Evolutionary conservation across 2,113 vertebrate genomes (phyloP).

Genomic region (Scophthalmus maximus): DNA sequence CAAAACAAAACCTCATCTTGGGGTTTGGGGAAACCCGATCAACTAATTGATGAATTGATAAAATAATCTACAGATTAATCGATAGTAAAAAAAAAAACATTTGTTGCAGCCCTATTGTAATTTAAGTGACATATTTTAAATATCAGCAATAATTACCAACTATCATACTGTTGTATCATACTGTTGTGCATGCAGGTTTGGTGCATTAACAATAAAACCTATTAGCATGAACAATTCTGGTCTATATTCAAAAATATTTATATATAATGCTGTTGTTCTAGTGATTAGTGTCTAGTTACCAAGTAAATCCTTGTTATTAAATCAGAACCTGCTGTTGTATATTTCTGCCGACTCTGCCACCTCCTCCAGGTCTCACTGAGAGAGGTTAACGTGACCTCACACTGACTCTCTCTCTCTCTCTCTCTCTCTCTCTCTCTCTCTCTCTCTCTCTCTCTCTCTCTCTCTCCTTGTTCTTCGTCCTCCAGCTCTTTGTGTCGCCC

Average conservation of each 20-base stretch:
- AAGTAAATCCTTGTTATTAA: background rate
- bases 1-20: too few relatives aligned
- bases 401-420: background rate
- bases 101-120: too few relatives aligned
- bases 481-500: conserved; percentile 14
- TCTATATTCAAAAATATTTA: background rate
- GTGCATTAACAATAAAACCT: background rate
- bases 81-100: too few relatives aligned
- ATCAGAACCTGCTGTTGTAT: background rate
- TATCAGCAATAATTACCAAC: too few relatives aligned
- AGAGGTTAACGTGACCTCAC: background rate
- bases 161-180: too few relatives aligned
- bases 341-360: background rate
- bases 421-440: too few relatives aligned
- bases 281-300: background rate
- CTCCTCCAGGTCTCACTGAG: background rate
- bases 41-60: too few relatives aligned
- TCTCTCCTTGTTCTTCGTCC: background rate
- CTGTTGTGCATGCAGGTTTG: too few relatives aligned
- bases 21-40: too few relatives aligned
- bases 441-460: too few relatives aligned
- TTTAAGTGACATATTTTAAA: too few relatives aligned
- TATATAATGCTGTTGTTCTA: background rate
- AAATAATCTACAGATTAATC: too few relatives aligned
- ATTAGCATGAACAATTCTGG: background rate